A percentile compares a stretch with the other conserved stretches of the same genome.
These are phyloP conservation scores for Etheostoma perlongum DNA, from an alignment of 2,797 vertebrate species.

Conservation along the genomic window DNA sequence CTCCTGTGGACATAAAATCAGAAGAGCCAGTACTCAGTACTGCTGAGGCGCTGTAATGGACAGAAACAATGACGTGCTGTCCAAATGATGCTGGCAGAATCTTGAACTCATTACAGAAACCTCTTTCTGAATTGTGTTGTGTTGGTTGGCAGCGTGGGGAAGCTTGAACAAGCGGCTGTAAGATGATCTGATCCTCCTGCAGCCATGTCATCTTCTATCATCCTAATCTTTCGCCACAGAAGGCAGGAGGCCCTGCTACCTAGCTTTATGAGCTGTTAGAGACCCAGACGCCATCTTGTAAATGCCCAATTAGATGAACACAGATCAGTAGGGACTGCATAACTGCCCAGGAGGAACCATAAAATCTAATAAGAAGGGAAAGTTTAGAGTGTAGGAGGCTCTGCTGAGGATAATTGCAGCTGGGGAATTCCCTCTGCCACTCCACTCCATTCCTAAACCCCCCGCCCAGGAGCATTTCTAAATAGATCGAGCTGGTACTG, in stretches of 20 bases:
- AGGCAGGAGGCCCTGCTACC: constrained; percentile 49
- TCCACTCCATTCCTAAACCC: background rate
- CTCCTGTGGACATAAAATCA: too few relatives aligned
- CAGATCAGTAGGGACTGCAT: constrained; percentile 69
- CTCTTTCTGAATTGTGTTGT: background rate
- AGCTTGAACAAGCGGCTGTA: background rate
- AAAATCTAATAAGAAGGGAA: constrained; percentile 62
- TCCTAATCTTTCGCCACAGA: constrained; percentile 28
- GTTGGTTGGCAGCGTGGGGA: constrained; percentile 12
- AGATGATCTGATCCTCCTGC: constrained; percentile 1
- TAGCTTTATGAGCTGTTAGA: constrained; percentile 72
- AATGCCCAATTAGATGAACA: constrained; percentile 76
- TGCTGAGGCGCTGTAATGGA: constrained; percentile 3
- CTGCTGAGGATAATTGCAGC: constrained; percentile 64
- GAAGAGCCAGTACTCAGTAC: too few relatives aligned
- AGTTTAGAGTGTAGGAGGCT: constrained; percentile 37
- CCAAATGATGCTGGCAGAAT: constrained; percentile 20
- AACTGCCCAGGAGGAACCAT: constrained; percentile 73
- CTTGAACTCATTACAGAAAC: constrained; percentile 11
- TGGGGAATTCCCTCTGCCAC: constrained; percentile 48
- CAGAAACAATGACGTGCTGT: constrained; percentile 10
- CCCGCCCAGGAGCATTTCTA: background rate
- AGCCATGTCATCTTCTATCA: constrained; percentile 18
- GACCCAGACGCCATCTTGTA: constrained; percentile 72
- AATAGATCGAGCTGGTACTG: background rate